phyloP scores from a whole-genome alignment of 1,140 invertebrate species.

The Centruroides vittatus region DNA sequence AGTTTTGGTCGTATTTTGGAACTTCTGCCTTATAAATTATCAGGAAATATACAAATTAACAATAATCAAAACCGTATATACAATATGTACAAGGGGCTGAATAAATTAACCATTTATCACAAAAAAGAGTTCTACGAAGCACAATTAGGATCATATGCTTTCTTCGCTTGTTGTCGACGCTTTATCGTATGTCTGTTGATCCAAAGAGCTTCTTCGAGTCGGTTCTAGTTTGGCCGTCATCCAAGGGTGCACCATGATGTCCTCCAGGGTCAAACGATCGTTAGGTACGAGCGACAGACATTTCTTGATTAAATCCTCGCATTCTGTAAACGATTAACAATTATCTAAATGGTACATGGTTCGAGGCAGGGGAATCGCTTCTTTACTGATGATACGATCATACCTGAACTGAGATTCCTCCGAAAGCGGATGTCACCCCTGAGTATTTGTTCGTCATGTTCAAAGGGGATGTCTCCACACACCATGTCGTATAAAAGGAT shows the following conservation, averaged over 20 bases:
- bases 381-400: conserved; percentile 1
- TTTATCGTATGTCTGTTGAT: background rate
- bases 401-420: conserved; percentile 31
- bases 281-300: conserved; percentile 39
- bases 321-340: conserved; percentile 29
- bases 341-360: conserved; percentile 14
- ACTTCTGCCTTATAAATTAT: too few species aligned
- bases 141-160: background rate
- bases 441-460: conserved; percentile 47
- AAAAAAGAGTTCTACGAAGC: too few species aligned
- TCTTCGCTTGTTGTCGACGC: background rate
- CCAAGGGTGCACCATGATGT: conserved; percentile 46
- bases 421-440: conserved; percentile 35
- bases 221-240: conserved; percentile 24
- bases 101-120: too few species aligned
- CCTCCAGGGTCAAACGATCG: conserved; percentile 38
- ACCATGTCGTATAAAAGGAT: conserved; percentile 53
- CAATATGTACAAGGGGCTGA: too few species aligned
- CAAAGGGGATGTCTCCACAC: conserved; percentile 53
- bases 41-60: too few species aligned
- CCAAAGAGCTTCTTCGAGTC: background rate
- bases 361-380: too few species aligned
- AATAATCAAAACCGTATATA: too few species aligned
- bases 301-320: conserved; percentile 41
- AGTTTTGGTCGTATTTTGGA: too few species aligned